Evolutionary conservation across 1,140 invertebrate species (phyloP).

Genomic region (Microplitis mediator): DNA sequence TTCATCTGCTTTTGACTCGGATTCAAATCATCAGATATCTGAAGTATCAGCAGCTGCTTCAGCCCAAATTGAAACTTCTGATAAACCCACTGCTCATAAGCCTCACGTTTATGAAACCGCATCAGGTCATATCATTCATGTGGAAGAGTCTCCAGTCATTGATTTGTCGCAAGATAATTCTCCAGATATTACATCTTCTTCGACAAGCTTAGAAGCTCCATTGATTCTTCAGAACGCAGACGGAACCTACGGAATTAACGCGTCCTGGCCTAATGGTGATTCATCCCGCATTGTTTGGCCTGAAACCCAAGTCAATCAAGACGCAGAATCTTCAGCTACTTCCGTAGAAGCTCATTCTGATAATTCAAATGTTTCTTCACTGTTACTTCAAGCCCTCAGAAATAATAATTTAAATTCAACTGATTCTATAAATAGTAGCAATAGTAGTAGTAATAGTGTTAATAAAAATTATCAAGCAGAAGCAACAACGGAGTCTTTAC

Average conservation of each 20-base stretch:
- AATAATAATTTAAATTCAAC: too few relatives aligned
- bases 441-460: background rate
- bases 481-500: conserved; percentile 28
- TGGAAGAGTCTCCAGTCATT: conserved; percentile 43
- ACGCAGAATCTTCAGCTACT: background rate
- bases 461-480: background rate
- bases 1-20: background rate
- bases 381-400: background rate
- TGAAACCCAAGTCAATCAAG: background rate
- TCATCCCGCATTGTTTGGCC: conserved; percentile 2
- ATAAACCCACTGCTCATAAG: background rate
- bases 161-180: conserved; percentile 33
- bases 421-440: background rate
- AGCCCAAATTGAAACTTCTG: background rate
- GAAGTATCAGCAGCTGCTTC: background rate
- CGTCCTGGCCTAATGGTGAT: conserved; percentile 15
- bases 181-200: conserved; percentile 18
- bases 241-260: conserved; percentile 32
- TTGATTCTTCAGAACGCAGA: conserved; percentile 32
- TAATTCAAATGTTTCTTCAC: too few relatives aligned
- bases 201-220: conserved; percentile 18
- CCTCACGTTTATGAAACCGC: conserved; percentile 3
- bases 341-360: background rate
- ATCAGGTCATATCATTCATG: conserved; percentile 40
- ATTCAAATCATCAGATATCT: background rate